Evolutionary conservation across 1,140 invertebrate species (phyloP).

Genomic region (Sesamia nonagrioides): DNA sequence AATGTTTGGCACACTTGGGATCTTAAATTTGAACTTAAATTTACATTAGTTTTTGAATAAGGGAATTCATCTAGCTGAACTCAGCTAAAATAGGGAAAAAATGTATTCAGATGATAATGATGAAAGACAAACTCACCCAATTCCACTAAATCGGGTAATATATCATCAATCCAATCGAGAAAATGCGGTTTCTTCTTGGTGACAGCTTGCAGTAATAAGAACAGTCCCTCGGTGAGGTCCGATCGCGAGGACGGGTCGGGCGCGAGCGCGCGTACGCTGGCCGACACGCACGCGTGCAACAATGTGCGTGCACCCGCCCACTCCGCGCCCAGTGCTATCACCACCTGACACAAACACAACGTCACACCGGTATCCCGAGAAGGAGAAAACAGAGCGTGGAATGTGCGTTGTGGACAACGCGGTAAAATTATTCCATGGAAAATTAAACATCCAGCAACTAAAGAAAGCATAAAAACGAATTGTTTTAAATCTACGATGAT

Average conservation of each 20-base stretch:
- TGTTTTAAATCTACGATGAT: too few relatives aligned
- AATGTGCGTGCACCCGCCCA: slow-evolving; percentile 81
- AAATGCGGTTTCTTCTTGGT: slow-evolving; percentile 89
- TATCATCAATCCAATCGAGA: slow-evolving; percentile 69
- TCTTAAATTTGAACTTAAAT: too few relatives aligned
- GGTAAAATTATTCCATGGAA: too few relatives aligned
- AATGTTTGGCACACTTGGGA: too few relatives aligned
- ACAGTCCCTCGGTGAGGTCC: slow-evolving; percentile 92
- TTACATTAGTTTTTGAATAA: too few relatives aligned
- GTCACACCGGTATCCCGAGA: background rate
- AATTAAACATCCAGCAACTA: too few relatives aligned
- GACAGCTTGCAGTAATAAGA: slow-evolving; percentile 89
- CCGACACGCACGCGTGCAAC: slow-evolving; percentile 80
- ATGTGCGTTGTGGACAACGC: too few relatives aligned
- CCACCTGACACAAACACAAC: slow-evolving; percentile 69
- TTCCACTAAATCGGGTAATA: slow-evolving; percentile 69
- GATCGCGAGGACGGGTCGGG: slow-evolving; percentile 88
- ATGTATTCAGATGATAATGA: background rate
- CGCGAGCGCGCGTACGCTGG: slow-evolving; percentile 65
- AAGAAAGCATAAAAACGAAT: too few relatives aligned
- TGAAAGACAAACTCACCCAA: slow-evolving; percentile 63
- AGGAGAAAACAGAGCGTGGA: too few relatives aligned
- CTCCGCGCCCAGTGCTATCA: slow-evolving; percentile 87
- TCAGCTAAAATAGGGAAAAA: too few relatives aligned
- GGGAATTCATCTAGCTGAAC: too few relatives aligned